These are phyloP conservation scores for Callosobruchus maculatus DNA, from an alignment of 2,888 invertebrate genomes.

Conservation along the genomic window DNA sequence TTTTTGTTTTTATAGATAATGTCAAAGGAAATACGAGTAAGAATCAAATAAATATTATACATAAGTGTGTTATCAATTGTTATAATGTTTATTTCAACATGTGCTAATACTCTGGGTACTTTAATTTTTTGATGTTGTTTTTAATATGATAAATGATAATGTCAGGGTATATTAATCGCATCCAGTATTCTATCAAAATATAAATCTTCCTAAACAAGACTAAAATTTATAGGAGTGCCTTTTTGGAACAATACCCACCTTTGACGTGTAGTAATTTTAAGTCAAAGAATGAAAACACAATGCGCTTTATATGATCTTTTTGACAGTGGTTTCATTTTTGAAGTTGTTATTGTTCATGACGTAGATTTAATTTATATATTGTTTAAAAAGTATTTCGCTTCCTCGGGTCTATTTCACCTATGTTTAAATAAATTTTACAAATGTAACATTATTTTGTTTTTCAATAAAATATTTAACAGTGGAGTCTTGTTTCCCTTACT, in stretches of 20 bases:
- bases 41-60: not conserved
- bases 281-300: not conserved
- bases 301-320: conserved; percentile 15
- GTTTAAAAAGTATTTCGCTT: conserved; percentile 25
- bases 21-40: not conserved
- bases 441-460: conserved; percentile 41
- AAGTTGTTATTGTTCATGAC: conserved; percentile 33
- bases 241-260: conserved; percentile 36
- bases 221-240: conserved; percentile 46
- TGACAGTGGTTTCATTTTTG: conserved; percentile 5
- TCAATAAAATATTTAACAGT: conserved; percentile 42
- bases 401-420: conserved; percentile 7
- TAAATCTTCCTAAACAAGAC: conserved; percentile 27
- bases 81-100: not conserved
- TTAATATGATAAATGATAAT: too few relatives aligned
- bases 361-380: conserved; percentile 30
- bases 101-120: not conserved
- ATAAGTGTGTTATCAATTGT: not conserved
- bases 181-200: not conserved
- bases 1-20: not conserved
- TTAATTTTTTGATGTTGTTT: too few relatives aligned
- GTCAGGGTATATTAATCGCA: not conserved
- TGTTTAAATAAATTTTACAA: too few relatives aligned
- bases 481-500: not conserved
- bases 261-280: not conserved